These are phyloP conservation scores for Nemotelus pantherinus DNA, from an alignment of 2,888 invertebrate genomes.

Conservation along the genomic window DNA sequence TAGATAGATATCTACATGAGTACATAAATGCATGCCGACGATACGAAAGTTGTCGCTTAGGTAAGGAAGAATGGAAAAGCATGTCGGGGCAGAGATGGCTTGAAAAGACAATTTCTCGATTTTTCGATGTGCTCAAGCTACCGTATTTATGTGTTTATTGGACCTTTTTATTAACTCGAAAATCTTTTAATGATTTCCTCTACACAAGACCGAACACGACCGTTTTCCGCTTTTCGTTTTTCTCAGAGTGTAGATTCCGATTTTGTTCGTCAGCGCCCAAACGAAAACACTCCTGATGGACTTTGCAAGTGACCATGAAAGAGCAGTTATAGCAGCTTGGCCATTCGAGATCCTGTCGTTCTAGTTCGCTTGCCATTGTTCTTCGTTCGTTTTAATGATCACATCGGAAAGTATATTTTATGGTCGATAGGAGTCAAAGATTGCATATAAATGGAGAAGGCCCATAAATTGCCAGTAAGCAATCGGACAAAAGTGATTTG, in stretches of 20 bases:
- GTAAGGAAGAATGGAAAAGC: no score
- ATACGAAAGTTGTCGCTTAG: no score
- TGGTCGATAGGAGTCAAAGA: constrained; percentile 42
- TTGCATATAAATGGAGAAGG: constrained; percentile 39
- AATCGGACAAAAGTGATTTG: constrained; percentile 31
- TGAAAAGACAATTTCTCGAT: constrained; percentile 15
- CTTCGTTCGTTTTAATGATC: constrained; percentile 38
- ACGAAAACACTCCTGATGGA: not conserved
- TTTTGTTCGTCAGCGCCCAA: not conserved
- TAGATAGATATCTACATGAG: no score
- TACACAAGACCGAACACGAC: constrained; percentile 5
- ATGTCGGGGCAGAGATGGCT: not conserved
- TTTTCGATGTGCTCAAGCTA: constrained; percentile 12
- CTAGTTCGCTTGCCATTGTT: constrained; percentile 8
- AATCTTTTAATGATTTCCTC: constrained; percentile 47
- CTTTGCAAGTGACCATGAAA: not conserved
- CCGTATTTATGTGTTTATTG: constrained; percentile 45
- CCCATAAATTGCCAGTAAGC: constrained; percentile 32
- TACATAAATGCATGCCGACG: no score
- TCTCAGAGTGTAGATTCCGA: not conserved
- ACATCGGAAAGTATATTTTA: constrained; percentile 41
- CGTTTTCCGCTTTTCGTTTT: constrained; percentile 29
- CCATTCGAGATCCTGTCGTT: not conserved
- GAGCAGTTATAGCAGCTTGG: not conserved
- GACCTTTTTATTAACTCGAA: constrained; percentile 44